Base-by-base conservation (phyloP, 2,888 invertebrate genomes). In the Mythimna pallens region DNA sequence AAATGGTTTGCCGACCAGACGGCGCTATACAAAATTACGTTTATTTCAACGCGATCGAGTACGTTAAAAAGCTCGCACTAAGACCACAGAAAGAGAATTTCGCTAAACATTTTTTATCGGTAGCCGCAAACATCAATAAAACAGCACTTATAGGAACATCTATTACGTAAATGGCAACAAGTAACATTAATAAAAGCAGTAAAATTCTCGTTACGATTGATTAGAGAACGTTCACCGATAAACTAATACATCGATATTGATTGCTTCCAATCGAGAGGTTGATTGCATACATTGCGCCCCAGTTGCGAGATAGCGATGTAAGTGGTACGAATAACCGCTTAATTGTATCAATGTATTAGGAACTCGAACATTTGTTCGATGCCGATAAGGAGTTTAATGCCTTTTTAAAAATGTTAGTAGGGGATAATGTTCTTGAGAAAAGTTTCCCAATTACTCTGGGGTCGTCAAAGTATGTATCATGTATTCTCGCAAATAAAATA, bases 191-290 rank as follows among this genome's bases (percentile, higher is more conserved):
- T 75, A 70, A 67, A 79, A 65, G 25, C 68, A 74, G 72, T 78
- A 73, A 70, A 85, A 75, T 65, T 58, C 65, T 80, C 54, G 78
- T 76, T 80, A 66, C 65, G 70, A 80, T 85, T 73, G 71, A 76
- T 84, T 79, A 74, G 70, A 78, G 64, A 79, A 82, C 63, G 70
- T 78, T 73, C 69, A 70, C 67, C 69, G 77, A 82, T 80, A 79
- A 76, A 66, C 76, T 76, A 76, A 82, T 85, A 77, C 55, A 69
- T 84, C 36, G 68, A 72, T 79, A 78, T 74, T 78, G 77, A 84
- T 81, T 78, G 78, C 77, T 77, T 78, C 65, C 80, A 74, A 85
- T 81, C 65, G 73, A 85, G 78, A 80, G 73, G 76, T 74, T 75
- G 83, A 80, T 85, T 85, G 76, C 82, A 78, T 71, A 73, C 68